These are phyloP conservation scores for Chlamydotis undulata DNA, from an alignment of 2,113 vertebrate species.

Conservation along the genomic window DNA sequence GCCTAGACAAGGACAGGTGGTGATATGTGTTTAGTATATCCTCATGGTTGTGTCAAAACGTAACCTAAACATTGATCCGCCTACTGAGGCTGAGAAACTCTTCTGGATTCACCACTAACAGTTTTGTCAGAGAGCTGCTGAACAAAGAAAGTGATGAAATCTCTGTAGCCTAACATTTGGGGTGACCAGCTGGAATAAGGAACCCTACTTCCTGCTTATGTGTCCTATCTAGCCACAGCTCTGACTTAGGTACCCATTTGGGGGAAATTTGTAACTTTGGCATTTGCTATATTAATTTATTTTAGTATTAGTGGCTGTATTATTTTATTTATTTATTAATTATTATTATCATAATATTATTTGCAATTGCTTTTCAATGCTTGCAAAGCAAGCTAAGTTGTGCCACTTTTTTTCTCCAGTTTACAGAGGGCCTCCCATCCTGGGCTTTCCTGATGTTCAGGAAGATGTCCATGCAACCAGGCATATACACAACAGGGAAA, in stretches of 20 bases:
- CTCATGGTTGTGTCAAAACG: background rate
- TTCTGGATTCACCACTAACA: background rate
- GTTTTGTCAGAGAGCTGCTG: background rate
- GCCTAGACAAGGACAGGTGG: background rate
- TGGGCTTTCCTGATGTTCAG: background rate
- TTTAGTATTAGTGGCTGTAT: background rate
- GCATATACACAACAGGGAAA: accelerated
- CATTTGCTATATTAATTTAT: background rate
- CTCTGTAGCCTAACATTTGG: background rate
- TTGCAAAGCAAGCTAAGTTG: background rate
- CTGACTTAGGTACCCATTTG: background rate
- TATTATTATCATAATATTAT: background rate
- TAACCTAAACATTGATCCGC: background rate
- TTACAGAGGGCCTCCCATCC: background rate
- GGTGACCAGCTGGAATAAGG: background rate
- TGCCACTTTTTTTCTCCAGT: background rate
- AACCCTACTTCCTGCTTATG: background rate
- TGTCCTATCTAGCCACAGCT: background rate
- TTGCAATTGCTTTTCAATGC: background rate
- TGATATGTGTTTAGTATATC: background rate
- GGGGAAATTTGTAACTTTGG: background rate
- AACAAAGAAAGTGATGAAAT: background rate
- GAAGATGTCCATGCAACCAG: background rate
- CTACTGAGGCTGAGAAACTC: background rate
- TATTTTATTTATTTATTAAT: background rate